Conservation (phyloP, 2,113 vertebrate species). For the Vireo altiloquus region DNA sequence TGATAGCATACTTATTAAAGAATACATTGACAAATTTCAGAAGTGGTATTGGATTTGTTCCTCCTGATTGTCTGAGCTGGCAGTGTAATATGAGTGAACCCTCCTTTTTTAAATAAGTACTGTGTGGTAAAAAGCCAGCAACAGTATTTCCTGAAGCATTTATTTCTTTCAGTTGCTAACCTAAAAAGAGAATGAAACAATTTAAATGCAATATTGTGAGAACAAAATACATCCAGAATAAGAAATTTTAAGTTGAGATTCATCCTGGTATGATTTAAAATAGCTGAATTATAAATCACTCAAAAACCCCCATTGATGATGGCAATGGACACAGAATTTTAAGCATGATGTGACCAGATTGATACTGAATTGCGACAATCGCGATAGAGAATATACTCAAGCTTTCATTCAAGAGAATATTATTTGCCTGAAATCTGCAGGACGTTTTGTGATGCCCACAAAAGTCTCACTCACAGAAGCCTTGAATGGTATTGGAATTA, state of each 20-base stretch:
- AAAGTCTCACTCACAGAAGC: not conserved
- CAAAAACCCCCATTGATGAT: not conserved
- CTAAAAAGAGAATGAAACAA: not conserved
- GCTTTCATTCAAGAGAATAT: not conserved
- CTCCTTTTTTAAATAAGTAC: not conserved
- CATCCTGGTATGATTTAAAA: not conserved
- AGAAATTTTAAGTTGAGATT: not conserved
- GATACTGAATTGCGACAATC: not conserved
- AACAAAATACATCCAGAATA: not conserved
- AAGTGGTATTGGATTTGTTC: not conserved
- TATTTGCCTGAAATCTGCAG: not conserved
- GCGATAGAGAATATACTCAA: not conserved
- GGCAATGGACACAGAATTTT: not conserved
- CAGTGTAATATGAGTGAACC: fast-evolving
- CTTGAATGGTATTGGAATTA: not conserved
- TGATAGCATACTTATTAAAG: not conserved
- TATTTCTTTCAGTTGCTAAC: not conserved
- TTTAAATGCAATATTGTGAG: not conserved
- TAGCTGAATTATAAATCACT: not conserved
- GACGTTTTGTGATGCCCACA: not conserved
- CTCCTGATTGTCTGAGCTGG: not conserved
- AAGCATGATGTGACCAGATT: not conserved
- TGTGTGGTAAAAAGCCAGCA: not conserved
- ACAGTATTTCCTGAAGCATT: not conserved
- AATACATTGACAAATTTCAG: not conserved